Conservation (phyloP, 2,797 vertebrate genomes). For the Podarcis siculus region DNA sequence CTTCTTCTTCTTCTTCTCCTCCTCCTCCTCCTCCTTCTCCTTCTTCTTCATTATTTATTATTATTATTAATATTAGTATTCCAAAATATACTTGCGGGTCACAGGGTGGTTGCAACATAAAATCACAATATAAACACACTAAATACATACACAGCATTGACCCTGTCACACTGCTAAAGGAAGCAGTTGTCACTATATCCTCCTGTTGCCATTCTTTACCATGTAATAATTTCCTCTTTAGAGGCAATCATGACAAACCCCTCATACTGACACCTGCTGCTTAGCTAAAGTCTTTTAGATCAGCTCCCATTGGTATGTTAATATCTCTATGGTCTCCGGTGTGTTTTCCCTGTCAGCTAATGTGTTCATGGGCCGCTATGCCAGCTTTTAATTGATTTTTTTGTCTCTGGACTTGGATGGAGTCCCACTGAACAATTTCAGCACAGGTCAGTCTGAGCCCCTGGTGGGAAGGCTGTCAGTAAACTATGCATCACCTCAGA, state of each 20-base stretch:
- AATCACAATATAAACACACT: no score
- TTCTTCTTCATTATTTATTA: no score
- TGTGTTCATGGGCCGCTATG: not conserved
- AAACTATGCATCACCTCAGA: constrained; percentile 29
- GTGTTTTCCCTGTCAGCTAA: not conserved
- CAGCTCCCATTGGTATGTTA: not conserved
- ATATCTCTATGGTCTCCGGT: not conserved
- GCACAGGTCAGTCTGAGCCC: constrained; percentile 21
- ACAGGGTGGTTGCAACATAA: no score
- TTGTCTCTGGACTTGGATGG: constrained; percentile 47
- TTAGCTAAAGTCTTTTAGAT: not conserved
- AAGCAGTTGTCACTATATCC: not conserved
- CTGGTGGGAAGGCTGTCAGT: constrained; percentile 34
- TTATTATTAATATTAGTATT: no score
- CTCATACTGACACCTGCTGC: not conserved
- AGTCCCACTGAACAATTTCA: constrained; percentile 37
- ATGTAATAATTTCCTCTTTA: not conserved
- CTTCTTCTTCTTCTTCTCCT: no score
- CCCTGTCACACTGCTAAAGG: not conserved
- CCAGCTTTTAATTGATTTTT: constrained; percentile 40
- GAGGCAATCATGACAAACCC: not conserved
- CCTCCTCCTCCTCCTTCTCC: no score
- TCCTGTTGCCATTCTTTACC: not conserved
- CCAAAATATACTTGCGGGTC: no score
- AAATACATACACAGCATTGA: no score